Conservation (phyloP, 2,797 vertebrate species). For the Avahi laniger region DNA sequence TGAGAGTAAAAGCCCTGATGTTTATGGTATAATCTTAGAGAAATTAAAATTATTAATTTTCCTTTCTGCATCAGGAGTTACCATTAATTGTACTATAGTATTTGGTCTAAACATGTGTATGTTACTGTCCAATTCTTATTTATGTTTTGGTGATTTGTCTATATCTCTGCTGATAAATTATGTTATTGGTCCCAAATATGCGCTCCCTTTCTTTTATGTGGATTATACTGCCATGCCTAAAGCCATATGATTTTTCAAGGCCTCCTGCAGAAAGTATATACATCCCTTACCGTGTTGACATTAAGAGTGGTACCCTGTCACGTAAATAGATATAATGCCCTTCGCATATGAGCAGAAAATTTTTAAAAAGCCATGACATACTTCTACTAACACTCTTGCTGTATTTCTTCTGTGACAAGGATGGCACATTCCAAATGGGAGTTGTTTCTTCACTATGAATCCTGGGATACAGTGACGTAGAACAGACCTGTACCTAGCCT, state of each 20-base stretch:
- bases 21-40: not conserved
- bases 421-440: not conserved
- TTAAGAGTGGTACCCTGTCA: not conserved
- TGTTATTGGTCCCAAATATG: not conserved
- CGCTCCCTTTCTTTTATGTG: not conserved
- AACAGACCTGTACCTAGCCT: not conserved
- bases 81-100: not conserved
- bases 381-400: not conserved
- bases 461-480: not conserved
- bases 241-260: not conserved
- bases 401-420: not conserved
- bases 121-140: not conserved
- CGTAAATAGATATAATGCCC: not conserved
- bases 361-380: not conserved
- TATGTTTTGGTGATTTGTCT: not conserved
- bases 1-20: not conserved
- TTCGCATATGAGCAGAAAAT: not conserved
- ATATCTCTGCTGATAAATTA: not conserved
- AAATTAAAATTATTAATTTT: slow-evolving; percentile 11
- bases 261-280: not conserved
- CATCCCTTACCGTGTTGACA: not conserved
- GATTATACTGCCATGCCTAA: not conserved
- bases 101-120: not conserved
- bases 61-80: not conserved
- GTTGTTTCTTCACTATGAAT: not conserved